Evolutionary conservation across 2,888 invertebrate genomes (phyloP), one percentile per base, ranked within the genome.

Genomic region (Nysson spinosus): DNA sequence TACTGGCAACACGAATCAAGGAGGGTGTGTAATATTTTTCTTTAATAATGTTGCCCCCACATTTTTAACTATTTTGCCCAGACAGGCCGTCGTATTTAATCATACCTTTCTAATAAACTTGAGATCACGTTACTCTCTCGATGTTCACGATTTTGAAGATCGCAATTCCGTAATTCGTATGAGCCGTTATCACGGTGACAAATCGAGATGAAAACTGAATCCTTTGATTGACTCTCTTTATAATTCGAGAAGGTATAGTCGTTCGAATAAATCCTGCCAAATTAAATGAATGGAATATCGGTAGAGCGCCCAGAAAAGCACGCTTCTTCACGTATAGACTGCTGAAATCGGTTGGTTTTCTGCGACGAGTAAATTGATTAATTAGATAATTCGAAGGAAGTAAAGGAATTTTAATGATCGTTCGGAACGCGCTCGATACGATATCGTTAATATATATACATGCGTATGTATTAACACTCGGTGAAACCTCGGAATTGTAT

Each of bases 401-500:
- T 30, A 26, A 24, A 6, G 24, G 37, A 37, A n/a, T n/a, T 43
- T 34, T 14, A 42, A 35, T 19, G 55, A 51, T 47, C 56, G 62
- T 62, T 40, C 47, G 52, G 42, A 56, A 49, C 24, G 52, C 39
- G 43, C 57, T 52, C 52, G 34, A 56, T 47, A 56, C 26, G 32
- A 44, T 49, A 30, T 40, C 20, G 35, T 20, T 47, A 43, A 46
- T 51, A 57, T 39, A 51, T 37, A 49, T 62, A 22, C n/a, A 39
- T 19, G 19, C 6, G 19, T 43, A 50, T 43, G 17, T 20, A 30
- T 19, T 49, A 50, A 58, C 55, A 60, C 52, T 58, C 50, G 67
- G 50, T 35, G 54, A 60, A 54, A 63, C 46, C 43, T 63, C 73
- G 66, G 63, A 77, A 75, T 70, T 80, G 79, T 80, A 80, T 58